These are phyloP conservation scores for Anneissia japonica DNA, from an alignment of 35 echinoderm and acorn worm genomes.

Conservation along the genomic window DNA sequence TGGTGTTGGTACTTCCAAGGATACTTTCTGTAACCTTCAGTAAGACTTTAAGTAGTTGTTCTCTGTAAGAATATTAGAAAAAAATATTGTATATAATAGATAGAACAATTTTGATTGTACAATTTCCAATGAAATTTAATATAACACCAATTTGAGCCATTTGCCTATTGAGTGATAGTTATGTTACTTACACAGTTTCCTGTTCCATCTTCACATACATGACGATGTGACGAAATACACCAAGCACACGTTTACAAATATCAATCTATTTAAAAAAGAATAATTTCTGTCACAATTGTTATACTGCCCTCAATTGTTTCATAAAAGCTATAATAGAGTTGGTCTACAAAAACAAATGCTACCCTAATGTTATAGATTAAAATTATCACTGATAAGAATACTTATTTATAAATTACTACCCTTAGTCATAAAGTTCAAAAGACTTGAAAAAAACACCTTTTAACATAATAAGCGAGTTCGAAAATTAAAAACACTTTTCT, in stretches of 20 bases:
- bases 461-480: too few relatives aligned
- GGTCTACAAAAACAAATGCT: too few relatives aligned
- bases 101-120: neutral
- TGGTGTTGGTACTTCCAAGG: conserved; percentile 46
- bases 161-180: too few relatives aligned
- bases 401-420: too few relatives aligned
- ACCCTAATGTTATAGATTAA: too few relatives aligned
- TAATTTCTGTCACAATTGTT: conserved; percentile 46
- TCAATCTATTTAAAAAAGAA: conserved; percentile 23
- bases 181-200: conserved; percentile 60
- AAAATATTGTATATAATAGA: neutral
- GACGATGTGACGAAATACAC: conserved; percentile 79
- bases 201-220: conserved; percentile 90
- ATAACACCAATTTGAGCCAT: too few relatives aligned
- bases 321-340: too few relatives aligned
- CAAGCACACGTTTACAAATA: conserved; percentile 81
- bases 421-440: too few relatives aligned
- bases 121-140: neutral
- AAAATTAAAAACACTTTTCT: neutral
- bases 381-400: too few relatives aligned
- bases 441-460: too few relatives aligned
- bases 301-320: too few relatives aligned
- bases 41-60: conserved; percentile 92
- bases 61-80: conserved; percentile 43
- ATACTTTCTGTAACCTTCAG: conserved; percentile 84